Conservation (phyloP, 2,888 invertebrate species). For the Lordiphosa andalusiaca region DNA sequence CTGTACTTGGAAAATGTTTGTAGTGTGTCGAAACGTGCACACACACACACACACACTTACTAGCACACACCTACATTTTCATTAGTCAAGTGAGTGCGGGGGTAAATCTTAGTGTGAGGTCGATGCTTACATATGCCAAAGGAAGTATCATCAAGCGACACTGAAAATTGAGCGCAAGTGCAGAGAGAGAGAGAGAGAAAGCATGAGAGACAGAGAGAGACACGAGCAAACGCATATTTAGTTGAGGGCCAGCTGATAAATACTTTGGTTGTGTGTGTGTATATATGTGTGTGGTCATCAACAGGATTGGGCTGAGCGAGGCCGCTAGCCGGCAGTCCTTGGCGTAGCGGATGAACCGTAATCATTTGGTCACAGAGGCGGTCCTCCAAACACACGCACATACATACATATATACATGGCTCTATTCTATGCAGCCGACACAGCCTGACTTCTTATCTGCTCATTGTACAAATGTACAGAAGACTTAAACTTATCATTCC, state of each 20-base stretch:
- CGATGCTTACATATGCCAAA: constrained; percentile 54
- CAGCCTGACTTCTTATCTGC: constrained; percentile 23
- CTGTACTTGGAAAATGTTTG: no score
- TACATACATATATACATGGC: neutral
- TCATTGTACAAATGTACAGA: neutral
- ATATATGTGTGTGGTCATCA: constrained; percentile 32
- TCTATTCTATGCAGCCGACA: neutral
- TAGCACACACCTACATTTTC: constrained; percentile 48
- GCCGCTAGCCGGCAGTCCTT: constrained; percentile 57
- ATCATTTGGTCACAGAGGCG: constrained; percentile 64
- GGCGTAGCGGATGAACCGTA: constrained; percentile 64
- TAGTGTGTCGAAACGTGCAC: no score
- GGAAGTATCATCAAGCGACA: constrained; percentile 57
- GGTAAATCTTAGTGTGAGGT: constrained; percentile 56
- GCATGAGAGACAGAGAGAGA: constrained; percentile 10
- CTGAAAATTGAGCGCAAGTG: constrained; percentile 65
- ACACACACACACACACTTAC: no score
- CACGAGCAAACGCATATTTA: constrained; percentile 4
- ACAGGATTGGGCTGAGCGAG: constrained; percentile 34
- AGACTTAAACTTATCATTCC: constrained; percentile 27
- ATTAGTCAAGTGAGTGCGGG: constrained; percentile 31
- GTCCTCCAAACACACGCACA: constrained; percentile 14
- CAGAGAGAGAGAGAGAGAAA: constrained; percentile 27
- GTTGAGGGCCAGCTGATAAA: constrained; percentile 70
- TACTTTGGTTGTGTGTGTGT: constrained; percentile 33